Evolutionary conservation across 1,140 invertebrate genomes (phyloP), one percentile per base, ranked within the genome.

Genomic region (Aphaenogaster rudis): DNA sequence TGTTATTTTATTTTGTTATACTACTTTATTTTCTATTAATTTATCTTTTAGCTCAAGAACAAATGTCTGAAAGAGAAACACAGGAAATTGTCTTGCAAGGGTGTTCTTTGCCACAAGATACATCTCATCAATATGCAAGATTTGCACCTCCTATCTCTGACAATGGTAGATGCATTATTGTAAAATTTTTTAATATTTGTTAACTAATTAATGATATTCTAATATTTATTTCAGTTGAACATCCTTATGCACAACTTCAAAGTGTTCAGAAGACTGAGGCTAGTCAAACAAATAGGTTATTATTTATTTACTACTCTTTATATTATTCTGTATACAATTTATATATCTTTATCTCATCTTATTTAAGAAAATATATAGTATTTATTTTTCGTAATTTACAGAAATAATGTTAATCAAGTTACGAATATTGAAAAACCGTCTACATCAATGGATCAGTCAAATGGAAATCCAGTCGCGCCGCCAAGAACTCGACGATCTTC

Each of bases 241-340:
- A 97, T 94, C 97, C 97, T 0, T 97, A 97, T 93, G 97, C 97
- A 28, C 96, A 97, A 94, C 95, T 97, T 36, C 96, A 97, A 90
- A 94, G 87, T 90, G 88, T 95, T 88, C 94, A 93, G 86, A 96
- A 94, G 91, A 91, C 87, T 86, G 95, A 95, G 89, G 80, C 76
- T 74, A 92, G 88, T 92, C 93, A 91, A 87, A 88, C 91, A 72
- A 92, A 84, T 74, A 93, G 93, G 94, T 94, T 28, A 94, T 52
- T 64, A 71, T 64, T 11, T 17, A 74, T 21, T 28, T 77, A 59
- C 48, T 48, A 54, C 28, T 15, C 52, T 36, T 48, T 21, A 69
- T 69, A 17, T 3, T 21, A 0, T 67, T 28, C 1, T 1, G 4
- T 61, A 28, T 36, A 63, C 1, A 3, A 63, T 63, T 11, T 9